Conservation (phyloP, 2,797 vertebrate species). For the Ptychobarbus kaznakovi region DNA sequence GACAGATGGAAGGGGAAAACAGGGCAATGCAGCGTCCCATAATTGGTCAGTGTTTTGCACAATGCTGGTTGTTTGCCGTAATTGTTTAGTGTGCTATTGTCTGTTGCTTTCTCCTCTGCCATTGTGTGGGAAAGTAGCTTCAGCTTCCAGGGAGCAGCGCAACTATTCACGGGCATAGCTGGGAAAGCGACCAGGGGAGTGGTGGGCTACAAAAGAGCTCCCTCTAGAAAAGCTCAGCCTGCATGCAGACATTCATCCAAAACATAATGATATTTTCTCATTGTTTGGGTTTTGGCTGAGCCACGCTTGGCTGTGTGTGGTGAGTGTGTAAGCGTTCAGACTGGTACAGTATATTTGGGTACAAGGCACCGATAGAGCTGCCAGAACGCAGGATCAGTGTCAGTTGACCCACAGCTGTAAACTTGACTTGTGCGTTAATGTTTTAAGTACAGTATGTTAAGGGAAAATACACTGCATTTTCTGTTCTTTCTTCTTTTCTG, state of each 20-base stretch:
- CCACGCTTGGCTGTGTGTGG: constrained; percentile 57
- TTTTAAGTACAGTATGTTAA: neutral
- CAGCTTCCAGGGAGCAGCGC: constrained; percentile 66
- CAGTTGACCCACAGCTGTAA: constrained; percentile 6
- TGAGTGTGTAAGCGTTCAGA: constrained; percentile 61
- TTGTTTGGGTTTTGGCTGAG: constrained; percentile 68
- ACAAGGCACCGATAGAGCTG: constrained; percentile 33
- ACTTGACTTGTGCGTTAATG: constrained; percentile 15
- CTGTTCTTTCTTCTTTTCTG: neutral
- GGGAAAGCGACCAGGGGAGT: constrained; percentile 73
- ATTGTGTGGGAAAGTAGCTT: constrained; percentile 71
- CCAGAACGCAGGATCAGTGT: neutral
- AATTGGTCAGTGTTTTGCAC: constrained; percentile 70
- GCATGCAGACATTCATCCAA: constrained; percentile 65
- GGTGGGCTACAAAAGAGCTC: constrained; percentile 73
- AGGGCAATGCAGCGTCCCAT: constrained; percentile 34
- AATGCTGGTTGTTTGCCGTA: constrained; percentile 66
- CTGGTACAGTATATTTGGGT: constrained; percentile 52
- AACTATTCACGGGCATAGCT: constrained; percentile 74
- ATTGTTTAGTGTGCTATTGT: constrained; percentile 74
- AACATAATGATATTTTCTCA: constrained; percentile 74
- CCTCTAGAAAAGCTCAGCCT: constrained; percentile 71
- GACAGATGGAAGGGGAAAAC: constrained; percentile 44
- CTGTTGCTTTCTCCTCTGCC: constrained; percentile 64
- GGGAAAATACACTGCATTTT: neutral